Evolutionary conservation across 2,113 vertebrate genomes (phyloP).

Genomic region (Sisor rabdophorus): DNA sequence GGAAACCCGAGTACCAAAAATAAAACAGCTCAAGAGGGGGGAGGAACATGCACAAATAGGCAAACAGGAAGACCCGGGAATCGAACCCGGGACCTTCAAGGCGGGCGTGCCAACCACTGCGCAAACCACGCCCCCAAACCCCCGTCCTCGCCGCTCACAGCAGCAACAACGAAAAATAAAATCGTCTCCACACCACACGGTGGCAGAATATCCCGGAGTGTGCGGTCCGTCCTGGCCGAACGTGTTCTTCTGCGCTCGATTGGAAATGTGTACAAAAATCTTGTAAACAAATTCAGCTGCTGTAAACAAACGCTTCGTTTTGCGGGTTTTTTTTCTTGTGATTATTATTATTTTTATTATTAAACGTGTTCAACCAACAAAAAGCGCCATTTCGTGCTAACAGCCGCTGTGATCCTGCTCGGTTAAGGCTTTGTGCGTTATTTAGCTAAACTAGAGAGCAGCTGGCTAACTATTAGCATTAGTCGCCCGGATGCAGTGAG

Average conservation of each 20-base stretch:
- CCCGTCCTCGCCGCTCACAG: too few relatives aligned
- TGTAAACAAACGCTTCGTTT: not conserved
- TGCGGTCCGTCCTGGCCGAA: not conserved
- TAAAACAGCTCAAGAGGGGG: too few relatives aligned
- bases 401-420: not conserved
- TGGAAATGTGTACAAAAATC: constrained; percentile 23
- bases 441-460: constrained; percentile 3
- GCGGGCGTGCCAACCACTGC: too few relatives aligned
- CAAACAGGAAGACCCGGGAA: too few relatives aligned
- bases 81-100: too few relatives aligned
- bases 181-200: constrained; percentile 26
- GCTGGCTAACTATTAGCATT: constrained; percentile 39
- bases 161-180: too few relatives aligned
- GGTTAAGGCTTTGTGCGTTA: constrained; percentile 11
- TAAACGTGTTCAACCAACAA: not conserved
- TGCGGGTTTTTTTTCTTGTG: not conserved
- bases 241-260: constrained; percentile 34
- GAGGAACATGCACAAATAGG: too few relatives aligned
- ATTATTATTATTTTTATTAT: too few relatives aligned
- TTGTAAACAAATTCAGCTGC: constrained; percentile 38
- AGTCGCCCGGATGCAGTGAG: constrained; percentile 64
- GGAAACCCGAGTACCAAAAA: too few relatives aligned
- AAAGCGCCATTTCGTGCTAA: not conserved
- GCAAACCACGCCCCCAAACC: too few relatives aligned
- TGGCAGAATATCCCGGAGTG: not conserved